These are phyloP conservation scores for Chrysomallon squamiferum DNA, from an alignment of 1,140 invertebrate species.

Conservation along the genomic window DNA sequence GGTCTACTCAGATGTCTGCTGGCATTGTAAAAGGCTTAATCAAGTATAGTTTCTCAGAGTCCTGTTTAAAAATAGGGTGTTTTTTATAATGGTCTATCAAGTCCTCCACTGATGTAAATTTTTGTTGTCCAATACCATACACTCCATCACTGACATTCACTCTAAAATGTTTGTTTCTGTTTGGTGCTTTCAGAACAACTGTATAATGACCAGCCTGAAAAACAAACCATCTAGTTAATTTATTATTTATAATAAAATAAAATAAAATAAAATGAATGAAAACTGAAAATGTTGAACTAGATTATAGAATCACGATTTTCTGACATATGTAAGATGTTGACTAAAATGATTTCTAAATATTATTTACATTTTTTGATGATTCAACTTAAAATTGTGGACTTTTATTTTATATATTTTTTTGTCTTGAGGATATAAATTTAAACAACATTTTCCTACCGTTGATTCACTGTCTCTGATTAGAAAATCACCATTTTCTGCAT, in stretches of 20 bases:
- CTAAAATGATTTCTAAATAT: no score
- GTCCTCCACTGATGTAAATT: conserved; percentile 94
- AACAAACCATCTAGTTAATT: no score
- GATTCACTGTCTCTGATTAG: conserved; percentile 98
- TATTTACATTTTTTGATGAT: no score
- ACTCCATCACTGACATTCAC: conserved; percentile 91
- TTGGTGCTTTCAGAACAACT: conserved; percentile 95
- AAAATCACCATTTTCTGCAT: conserved; percentile 97
- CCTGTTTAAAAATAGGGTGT: conserved; percentile 90
- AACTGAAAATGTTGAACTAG: no score
- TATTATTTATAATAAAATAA: no score
- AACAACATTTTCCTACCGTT: conserved; percentile 86
- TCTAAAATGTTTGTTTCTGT: conserved; percentile 98
- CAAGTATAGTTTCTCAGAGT: conserved; percentile 60
- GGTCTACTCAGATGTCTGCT: conserved; percentile 34
- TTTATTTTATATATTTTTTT: no score
- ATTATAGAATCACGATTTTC: no score
- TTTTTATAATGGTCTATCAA: conserved; percentile 98
- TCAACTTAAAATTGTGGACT: no score
- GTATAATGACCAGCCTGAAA: conserved; percentile 95
- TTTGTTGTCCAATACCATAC: conserved; percentile 97
- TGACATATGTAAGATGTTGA: no score
- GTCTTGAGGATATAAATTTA: no score
- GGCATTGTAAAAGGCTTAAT: conserved; percentile 55
- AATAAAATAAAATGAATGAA: no score